Evolutionary conservation across 92 coral and sea anemone genomes (phyloP).

Genomic region (Actinernus sp.): DNA sequence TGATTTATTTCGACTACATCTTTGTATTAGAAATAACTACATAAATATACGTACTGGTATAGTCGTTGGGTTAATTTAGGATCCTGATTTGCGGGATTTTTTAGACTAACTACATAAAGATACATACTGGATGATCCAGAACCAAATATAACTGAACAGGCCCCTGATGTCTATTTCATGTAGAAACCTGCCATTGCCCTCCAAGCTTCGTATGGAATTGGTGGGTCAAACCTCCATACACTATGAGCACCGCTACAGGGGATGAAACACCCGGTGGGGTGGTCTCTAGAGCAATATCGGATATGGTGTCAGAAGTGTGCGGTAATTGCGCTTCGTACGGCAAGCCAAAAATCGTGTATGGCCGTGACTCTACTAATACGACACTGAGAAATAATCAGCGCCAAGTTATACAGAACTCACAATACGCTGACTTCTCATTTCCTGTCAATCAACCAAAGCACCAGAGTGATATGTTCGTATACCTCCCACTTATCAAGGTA

Average conservation of each 20-base stretch:
- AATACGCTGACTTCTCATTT: not conserved
- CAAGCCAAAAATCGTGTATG: not conserved
- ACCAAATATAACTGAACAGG: not conserved
- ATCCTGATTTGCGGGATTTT: too few species aligned
- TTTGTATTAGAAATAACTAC: too few species aligned
- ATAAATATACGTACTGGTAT: too few species aligned
- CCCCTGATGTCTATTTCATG: not conserved
- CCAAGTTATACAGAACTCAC: not conserved
- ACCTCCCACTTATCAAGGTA: not conserved
- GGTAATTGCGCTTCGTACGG: constrained; percentile 1
- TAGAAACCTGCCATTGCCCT: constrained; percentile 35
- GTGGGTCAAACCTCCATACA: constrained; percentile 29
- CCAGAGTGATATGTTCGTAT: not conserved
- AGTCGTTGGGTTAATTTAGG: too few species aligned
- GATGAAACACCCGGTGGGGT: constrained; percentile 4
- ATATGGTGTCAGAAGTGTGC: constrained; percentile 8
- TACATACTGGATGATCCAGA: too few species aligned
- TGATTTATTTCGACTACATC: too few species aligned
- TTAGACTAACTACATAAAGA: too few species aligned
- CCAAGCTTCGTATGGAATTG: not conserved
- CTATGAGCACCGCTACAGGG: not conserved
- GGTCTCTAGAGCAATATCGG: not conserved
- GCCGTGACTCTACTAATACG: not conserved
- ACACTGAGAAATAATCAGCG: not conserved
- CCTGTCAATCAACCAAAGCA: not conserved